Evolutionary conservation across 2,797 vertebrate genomes (phyloP).

Genomic region (Hozukius guyotensis): DNA sequence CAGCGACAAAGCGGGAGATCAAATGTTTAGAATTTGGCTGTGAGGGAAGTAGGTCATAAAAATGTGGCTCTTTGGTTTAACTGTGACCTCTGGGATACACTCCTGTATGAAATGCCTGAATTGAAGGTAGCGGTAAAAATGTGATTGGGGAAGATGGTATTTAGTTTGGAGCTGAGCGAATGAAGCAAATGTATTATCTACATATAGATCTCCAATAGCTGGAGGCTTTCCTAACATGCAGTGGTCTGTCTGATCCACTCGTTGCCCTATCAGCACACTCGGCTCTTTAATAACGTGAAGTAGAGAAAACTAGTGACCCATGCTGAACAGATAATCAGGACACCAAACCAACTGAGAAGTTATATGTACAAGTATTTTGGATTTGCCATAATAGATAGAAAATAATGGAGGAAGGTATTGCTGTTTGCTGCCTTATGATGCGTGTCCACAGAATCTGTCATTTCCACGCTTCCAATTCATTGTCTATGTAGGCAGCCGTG

Average conservation of each 20-base stretch:
- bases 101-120: neutral
- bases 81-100: neutral
- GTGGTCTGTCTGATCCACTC: neutral
- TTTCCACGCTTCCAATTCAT: no score
- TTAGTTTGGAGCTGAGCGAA: conserved; percentile 6
- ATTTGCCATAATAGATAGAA: neutral
- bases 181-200: neutral
- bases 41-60: neutral
- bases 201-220: neutral
- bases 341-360: neutral
- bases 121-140: neutral
- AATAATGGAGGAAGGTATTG: neutral
- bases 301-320: neutral
- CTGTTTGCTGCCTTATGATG: neutral
- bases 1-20: neutral
- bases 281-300: neutral
- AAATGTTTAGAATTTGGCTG: neutral
- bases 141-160: neutral
- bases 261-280: neutral
- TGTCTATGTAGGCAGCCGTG: no score
- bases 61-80: neutral
- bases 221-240: neutral
- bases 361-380: neutral
- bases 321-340: neutral
- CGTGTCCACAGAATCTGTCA: no score